Base-by-base conservation (phyloP, 2,888 invertebrate species). In the Protonemura montana region DNA sequence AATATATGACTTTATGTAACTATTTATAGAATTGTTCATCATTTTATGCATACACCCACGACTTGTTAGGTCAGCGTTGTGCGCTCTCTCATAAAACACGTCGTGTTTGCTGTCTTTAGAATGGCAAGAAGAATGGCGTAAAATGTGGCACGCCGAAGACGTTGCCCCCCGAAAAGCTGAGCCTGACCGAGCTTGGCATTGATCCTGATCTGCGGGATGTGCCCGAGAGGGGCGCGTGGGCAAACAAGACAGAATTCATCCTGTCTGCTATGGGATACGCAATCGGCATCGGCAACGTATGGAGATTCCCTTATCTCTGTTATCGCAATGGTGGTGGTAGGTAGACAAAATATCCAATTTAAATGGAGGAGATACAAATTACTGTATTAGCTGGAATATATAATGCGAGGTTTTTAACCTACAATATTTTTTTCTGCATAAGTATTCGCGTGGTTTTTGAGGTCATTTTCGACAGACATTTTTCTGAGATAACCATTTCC, bases 261-360 rank as follows among this genome's bases (percentile, higher is more conserved):
- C 92, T 97, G 86, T 96, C 96, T 30, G 96, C 96, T 89, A 93
- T 97, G 85, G 97, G 97, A 29, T 97, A 96, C 89, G 96, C 96
- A 5, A 96, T 97, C 85, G 97, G 97, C 82, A 95, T 97, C 87
- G 97, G 97, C 87, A 97, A 97, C 90, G 94, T 97, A 16, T 96
- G 96, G 96, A 93, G 97, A 88, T 97, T 97, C 91, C 97, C 97
- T 0, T 97, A 97, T 90, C 92, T 97, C 86, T 97, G 96, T 90
- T 97, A 97, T 91, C 94, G 96, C 89, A 97, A 96, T 91, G 97
- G 97, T 25, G 97, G 97, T 91, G 97, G 97, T 95, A 90, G 91
- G 92, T 91, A 0, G 59, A 1, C 7, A 25, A 28, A 77, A 85
- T 35, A 35, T 6, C 35, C 35, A 10, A 6, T 35, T 35, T n/a